Evolutionary conservation across 2,888 invertebrate species (phyloP).

Genomic region (Dynastes tityus): DNA sequence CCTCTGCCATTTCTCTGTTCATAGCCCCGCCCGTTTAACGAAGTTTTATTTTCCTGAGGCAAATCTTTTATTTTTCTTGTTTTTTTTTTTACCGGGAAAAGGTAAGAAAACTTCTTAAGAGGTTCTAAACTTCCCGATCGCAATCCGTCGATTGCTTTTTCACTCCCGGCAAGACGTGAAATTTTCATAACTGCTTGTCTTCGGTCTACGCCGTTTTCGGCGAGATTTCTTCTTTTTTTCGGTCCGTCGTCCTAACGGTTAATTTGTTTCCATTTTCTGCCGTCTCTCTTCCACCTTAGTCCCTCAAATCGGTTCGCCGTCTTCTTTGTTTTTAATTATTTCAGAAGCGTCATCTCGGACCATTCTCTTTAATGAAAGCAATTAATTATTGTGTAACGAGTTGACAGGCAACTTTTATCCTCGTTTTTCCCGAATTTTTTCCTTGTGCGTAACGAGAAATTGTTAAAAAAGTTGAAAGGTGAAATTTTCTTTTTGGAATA

Average conservation of each 20-base stretch:
- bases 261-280: slow-evolving; percentile 23
- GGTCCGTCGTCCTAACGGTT: slow-evolving; percentile 21
- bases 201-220: background rate
- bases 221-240: background rate
- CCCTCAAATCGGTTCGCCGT: background rate
- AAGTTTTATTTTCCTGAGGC: too few species aligned
- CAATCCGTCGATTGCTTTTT: slow-evolving; percentile 13
- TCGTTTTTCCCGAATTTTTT: too few species aligned
- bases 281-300: background rate
- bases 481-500: too few species aligned
- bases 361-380: slow-evolving; percentile 38
- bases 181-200: slow-evolving; percentile 29
- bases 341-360: slow-evolving; percentile 14
- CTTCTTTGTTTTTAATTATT: slow-evolving; percentile 36
- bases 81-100: background rate
- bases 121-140: slow-evolving; percentile 7
- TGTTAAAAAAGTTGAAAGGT: too few species aligned
- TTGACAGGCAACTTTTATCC: slow-evolving; percentile 24
- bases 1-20: too few species aligned
- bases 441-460: too few species aligned
- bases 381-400: slow-evolving; percentile 37
- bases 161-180: slow-evolving; percentile 4
- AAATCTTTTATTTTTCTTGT: too few species aligned
- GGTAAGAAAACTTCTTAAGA: background rate
- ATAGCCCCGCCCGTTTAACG: too few species aligned